These are phyloP conservation scores for Tenualosa thibaudeaui DNA, from an alignment of 2,797 vertebrate species.

Conservation along the genomic window DNA sequence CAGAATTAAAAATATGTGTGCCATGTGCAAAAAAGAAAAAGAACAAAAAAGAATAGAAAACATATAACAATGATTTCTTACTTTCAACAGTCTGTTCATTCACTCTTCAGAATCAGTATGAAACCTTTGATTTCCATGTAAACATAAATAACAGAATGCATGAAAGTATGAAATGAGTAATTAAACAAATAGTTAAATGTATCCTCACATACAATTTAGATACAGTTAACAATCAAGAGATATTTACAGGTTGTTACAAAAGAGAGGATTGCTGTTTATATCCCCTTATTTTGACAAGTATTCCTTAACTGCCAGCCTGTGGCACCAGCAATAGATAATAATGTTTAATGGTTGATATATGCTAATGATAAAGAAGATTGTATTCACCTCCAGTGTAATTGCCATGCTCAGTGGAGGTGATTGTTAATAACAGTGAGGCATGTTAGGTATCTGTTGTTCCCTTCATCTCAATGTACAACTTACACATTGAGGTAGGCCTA, in stretches of 20 bases:
- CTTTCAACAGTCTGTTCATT: neutral
- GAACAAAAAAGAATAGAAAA: neutral
- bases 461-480: neutral
- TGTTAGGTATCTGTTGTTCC: slow-evolving; percentile 6
- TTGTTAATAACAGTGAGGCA: slow-evolving; percentile 14
- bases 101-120: slow-evolving; percentile 45
- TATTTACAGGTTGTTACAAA: slow-evolving; percentile 83
- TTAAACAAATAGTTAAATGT: slow-evolving; percentile 64
- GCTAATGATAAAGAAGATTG: neutral
- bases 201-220: slow-evolving; percentile 73
- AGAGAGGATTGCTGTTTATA: slow-evolving; percentile 54
- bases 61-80: neutral
- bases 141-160: slow-evolving; percentile 65
- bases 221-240: slow-evolving; percentile 76
- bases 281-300: slow-evolving; percentile 50
- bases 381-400: neutral
- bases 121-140: slow-evolving; percentile 60
- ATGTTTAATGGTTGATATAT: neutral
- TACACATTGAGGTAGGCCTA: slow-evolving; percentile 16
- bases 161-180: too few species aligned
- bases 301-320: slow-evolving; percentile 83
- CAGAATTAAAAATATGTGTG: neutral
- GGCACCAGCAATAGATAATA: neutral
- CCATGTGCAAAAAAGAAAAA: neutral
- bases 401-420: neutral